Base-by-base conservation (phyloP, 2,797 vertebrate species). In the Tympanoctomys barrerae region DNA sequence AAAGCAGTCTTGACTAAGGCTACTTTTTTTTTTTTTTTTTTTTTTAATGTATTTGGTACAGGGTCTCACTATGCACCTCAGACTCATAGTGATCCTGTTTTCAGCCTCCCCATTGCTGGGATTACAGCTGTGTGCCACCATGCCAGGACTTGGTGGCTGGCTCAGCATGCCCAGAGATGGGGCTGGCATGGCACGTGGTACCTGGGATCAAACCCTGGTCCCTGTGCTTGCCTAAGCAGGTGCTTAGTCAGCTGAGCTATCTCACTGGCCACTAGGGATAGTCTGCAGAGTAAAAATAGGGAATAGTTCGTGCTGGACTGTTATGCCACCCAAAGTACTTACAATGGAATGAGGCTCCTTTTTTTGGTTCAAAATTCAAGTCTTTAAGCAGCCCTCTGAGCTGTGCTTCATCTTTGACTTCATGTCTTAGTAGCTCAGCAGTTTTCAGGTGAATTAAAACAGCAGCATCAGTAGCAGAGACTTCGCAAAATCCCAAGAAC, bases 381-480 rank as follows among this genome's bases (percentile, higher is more conserved):
- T 75, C n/a, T 84, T 3, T 81, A 57, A 90, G 46, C 49, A 93
- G 68, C 52, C 12, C 24, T 89, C 52, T 93, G 49, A 46, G 13
- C 57, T 93, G 11, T 83, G 11, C 79, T 92, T 97, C 61, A 70
- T 62, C 73, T 91, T 89, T 46, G 61, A 78, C 71, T 49, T 36
- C 14, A 52, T 80, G 46, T 89, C 86, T 81, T 16, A 62, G 66
- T 66, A 19, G n/a, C 66, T 81, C 14, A 46, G 0, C 36, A 82
- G 71, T 95, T 94, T 97, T 59, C 59, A 86, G n/a, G 31, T 86
- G 64, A 90, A 71, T 75, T 79, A 89, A 92, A 92, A 83, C 90
- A 66, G 59, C 71, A 95, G 62, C 61, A 62, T 16, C 77, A 78
- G n/a, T 21, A 57, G 42, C 5, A 93, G 86, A 85, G 36, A 57